Base-by-base conservation (phyloP, 2,888 invertebrate genomes). In the Drosophila austrosaltans region DNA sequence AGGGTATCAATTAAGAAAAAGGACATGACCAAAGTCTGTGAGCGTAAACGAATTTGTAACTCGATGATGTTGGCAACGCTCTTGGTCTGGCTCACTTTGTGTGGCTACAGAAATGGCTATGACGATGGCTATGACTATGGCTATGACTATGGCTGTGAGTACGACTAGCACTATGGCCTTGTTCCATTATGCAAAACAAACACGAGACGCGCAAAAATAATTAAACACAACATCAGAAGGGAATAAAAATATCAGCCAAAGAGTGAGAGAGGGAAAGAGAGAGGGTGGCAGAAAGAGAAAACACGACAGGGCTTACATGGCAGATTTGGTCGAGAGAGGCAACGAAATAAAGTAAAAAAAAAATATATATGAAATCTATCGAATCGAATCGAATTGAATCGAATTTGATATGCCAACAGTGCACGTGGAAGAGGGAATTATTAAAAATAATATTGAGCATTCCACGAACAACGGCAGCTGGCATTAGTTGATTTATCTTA, bases 11-110 rank as follows among this genome's bases (percentile, higher is more conserved):
- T 44, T 32, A 60, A 61, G 16, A 32, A 53, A 40, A 16, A 32
- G n/a, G 25, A 54, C 42, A 54, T 22, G 64, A 12, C 63, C 39
- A 53, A 25, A 54, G 62, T 58, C 65, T 66, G 56, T 36, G 22
- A 66, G 67, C 61, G 68, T 76, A 77, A 83, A 79, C 65, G 71
- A 85, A 82, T 79, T 83, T 83, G 66, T 71, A 77, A 79, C 74
- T 75, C 73, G 74, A 80, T 78, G 74, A 76, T 76, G 73, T 65
- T 53, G 70, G 53, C 63, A 53, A 66, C 54, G 64, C 63, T 36
- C 36, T 48, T 12, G 25, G 22, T 25, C 22, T 48, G 57, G 63
- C 77, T 77, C 76, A 72, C 76, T 69, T 77, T 75, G 71, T 74
- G 74, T 22, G 54, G 39, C 39, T 25, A 48, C 48, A 48, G 48